phyloP scores from a whole-genome alignment of 2,797 vertebrate species.

The Chelidonichthys spinosus region DNA sequence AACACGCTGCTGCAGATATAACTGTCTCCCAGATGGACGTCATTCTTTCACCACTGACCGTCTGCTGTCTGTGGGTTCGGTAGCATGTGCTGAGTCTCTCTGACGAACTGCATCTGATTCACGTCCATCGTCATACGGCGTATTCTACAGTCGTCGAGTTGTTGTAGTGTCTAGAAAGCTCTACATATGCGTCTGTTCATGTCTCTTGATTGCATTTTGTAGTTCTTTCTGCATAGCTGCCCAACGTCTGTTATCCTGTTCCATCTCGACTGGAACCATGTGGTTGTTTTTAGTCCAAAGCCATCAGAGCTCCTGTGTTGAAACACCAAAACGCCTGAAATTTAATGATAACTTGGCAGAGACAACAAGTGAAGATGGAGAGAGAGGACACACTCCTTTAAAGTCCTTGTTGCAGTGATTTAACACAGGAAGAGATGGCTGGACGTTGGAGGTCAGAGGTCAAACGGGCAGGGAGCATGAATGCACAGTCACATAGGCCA shows the following conservation, averaged over 20 bases:
- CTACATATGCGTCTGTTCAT: neutral
- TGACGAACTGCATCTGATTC: neutral
- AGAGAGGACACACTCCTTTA: neutral
- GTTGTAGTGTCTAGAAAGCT: neutral
- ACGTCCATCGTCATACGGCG: too few species aligned
- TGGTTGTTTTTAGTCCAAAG: conserved; percentile 25
- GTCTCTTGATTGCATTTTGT: neutral
- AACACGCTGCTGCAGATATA: conserved; percentile 35
- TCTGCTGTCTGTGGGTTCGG: conserved; percentile 15
- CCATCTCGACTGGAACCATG: conserved; percentile 20
- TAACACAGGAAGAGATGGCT: conserved; percentile 56
- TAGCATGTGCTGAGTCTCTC: conserved; percentile 19
- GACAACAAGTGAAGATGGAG: neutral
- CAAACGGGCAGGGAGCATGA: conserved; percentile 25
- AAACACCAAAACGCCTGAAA: conserved; percentile 31
- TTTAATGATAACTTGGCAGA: conserved; percentile 32
- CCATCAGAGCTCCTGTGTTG: neutral
- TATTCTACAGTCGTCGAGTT: neutral
- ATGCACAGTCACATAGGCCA: neutral
- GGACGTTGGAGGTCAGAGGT: conserved; percentile 57
- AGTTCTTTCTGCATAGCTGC: neutral
- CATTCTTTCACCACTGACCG: conserved; percentile 13
- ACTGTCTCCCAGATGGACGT: conserved; percentile 39
- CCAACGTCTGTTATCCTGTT: neutral
- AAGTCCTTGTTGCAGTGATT: conserved; percentile 32